Evolutionary conservation across 2,888 invertebrate genomes (phyloP).

Genomic region (Scaptomyza polygonia): DNA sequence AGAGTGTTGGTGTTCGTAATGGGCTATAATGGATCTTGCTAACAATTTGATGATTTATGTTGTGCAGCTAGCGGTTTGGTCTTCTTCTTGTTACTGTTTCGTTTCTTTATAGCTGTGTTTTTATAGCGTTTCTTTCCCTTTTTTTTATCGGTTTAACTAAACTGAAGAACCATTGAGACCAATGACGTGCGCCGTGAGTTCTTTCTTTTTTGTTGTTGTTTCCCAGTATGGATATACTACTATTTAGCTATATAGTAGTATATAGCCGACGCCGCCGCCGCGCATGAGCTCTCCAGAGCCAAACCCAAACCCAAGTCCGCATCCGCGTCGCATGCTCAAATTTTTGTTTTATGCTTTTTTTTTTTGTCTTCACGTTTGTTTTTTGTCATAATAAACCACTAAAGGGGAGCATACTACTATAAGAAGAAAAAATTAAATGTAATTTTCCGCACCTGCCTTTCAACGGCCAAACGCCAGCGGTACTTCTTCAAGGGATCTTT

Average conservation of each 20-base stretch:
- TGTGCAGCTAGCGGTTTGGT: slow-evolving; percentile 74
- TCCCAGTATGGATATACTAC: not conserved
- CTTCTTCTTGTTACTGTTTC: slow-evolving; percentile 38
- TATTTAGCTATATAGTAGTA: not conserved
- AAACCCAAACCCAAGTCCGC: slow-evolving; percentile 1
- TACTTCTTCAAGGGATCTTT: slow-evolving; percentile 69
- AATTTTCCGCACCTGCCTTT: slow-evolving; percentile 82
- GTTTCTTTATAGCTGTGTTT: slow-evolving; percentile 72
- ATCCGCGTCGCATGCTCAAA: not conserved
- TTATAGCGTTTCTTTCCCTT: slow-evolving; percentile 54
- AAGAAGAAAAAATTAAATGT: slow-evolving; percentile 68
- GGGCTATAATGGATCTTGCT: slow-evolving; percentile 81
- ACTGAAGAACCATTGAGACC: slow-evolving; percentile 23
- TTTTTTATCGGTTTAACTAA: slow-evolving; percentile 55
- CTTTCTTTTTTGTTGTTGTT: slow-evolving; percentile 3
- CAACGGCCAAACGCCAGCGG: slow-evolving; percentile 67
- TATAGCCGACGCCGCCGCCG: slow-evolving; percentile 25
- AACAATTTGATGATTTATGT: slow-evolving; percentile 82
- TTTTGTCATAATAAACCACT: slow-evolving; percentile 81
- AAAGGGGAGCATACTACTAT: slow-evolving; percentile 79
- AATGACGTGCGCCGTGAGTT: slow-evolving; percentile 34
- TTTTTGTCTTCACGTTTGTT: slow-evolving; percentile 66
- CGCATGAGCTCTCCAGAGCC: slow-evolving; percentile 62
- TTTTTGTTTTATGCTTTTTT: too few relatives aligned
- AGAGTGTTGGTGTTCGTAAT: slow-evolving; percentile 70